These are phyloP conservation scores for Anguilla megastoma DNA, from an alignment of 2,797 vertebrate genomes.

Conservation along the genomic window DNA sequence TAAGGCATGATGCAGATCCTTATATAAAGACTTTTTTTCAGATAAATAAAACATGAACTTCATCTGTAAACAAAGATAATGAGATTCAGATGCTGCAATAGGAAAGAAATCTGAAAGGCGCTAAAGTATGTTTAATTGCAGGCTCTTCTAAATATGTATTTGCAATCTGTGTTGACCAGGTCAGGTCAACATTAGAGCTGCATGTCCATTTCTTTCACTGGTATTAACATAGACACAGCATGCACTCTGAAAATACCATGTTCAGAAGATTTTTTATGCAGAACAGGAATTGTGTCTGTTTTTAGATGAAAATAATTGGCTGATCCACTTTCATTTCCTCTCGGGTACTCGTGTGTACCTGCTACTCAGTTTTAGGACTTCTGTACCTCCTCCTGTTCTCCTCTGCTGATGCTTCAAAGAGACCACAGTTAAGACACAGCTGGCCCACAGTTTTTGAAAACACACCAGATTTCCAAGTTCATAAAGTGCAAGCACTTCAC, in stretches of 20 bases:
- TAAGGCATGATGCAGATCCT: neutral
- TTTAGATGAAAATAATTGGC: neutral
- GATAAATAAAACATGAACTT: neutral
- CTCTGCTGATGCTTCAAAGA: conserved; percentile 18
- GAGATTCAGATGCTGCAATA: neutral
- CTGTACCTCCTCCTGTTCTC: neutral
- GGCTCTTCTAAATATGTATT: neutral
- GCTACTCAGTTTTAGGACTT: neutral
- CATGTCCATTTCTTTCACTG: neutral
- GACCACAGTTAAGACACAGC: neutral
- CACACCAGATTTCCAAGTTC: neutral
- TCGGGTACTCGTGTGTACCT: neutral
- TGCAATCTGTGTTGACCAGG: neutral
- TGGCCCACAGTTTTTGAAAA: neutral
- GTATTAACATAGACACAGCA: neutral
- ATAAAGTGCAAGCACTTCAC: neutral
- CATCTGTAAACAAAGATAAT: conserved; percentile 4
- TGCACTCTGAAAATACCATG: neutral
- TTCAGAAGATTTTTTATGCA: neutral
- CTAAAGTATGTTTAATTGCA: neutral
- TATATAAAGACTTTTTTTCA: neutral
- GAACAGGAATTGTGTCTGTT: neutral
- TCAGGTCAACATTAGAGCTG: neutral
- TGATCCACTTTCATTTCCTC: neutral
- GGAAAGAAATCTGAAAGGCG: neutral